Evolutionary conservation across 2,113 vertebrate genomes (phyloP), one percentile per base, ranked within the genome.

Genomic region (Leuciscus idus): DNA sequence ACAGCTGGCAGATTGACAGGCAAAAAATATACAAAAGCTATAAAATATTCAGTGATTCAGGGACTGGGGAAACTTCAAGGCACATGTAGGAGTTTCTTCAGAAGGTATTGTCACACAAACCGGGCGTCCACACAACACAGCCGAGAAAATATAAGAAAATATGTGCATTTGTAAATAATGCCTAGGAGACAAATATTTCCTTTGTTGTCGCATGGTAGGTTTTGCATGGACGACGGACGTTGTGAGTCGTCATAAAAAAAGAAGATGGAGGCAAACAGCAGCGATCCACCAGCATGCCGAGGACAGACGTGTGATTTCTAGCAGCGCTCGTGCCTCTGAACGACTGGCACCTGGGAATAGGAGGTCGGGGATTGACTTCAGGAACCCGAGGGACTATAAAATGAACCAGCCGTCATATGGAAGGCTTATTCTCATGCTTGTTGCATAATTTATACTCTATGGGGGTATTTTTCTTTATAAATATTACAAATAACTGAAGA

Each of bases 31-130:
- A 70, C 74, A 55, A 48, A 78, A 87, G 30, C 75, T 81, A 90
- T 88, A 75, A 92, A 87, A 90, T 72, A 89, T 83, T 86, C 46
- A 89, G 73, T 28, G 28, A 84, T 89, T 75, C 43, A 84, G 86
- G 66, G 86, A 83, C 33, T 12, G 30, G 7, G 81, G 30, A 83
- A 62, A 83, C 61, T 86, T 88, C 50, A 85, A 75, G 87, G 84
- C 75, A 75, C 80, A 68, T 70, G 55, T 68, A 83, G 86, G 57
- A 70, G 81, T 74, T 88, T 83, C 81, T 23, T 82, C 84, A 36
- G 74, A 85, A 62, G 59, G 64, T 70, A 81, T 66, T 78, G 39
- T 84, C 36, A 52, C 72, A 83, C 85, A 84, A 76, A 70, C 26
- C 11, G 17, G 15, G 30, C 30, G 0, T 66, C 52, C 5, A 15